Evolutionary conservation across 1,140 invertebrate species (phyloP).

Genomic region (Formica selysi): DNA sequence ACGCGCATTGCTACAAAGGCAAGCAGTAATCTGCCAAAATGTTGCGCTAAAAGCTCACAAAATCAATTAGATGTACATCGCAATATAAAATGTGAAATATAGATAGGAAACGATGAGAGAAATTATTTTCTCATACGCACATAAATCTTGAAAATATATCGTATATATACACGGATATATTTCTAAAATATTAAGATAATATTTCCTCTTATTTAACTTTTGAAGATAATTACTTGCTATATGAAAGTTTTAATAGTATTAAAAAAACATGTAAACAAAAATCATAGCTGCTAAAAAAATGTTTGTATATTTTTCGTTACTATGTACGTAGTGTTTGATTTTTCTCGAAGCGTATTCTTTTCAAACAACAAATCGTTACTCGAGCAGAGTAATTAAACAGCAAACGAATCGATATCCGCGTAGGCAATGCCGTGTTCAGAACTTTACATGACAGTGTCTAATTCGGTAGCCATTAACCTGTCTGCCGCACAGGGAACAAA

Average conservation of each 20-base stretch:
- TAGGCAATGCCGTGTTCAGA: conserved; percentile 30
- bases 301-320: neutral
- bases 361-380: neutral
- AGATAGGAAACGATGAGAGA: neutral
- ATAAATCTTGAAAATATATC: neutral
- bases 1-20: neutral
- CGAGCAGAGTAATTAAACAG: conserved; percentile 33
- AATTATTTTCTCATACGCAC: neutral
- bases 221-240: neutral
- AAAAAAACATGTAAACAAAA: neutral
- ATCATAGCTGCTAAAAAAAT: neutral
- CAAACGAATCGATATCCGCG: conserved; percentile 29
- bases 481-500: conserved; percentile 66
- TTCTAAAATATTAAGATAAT: neutral
- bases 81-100: conserved; percentile 9
- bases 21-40: conserved; percentile 10
- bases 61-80: neutral
- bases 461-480: conserved; percentile 66
- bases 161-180: neutral
- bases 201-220: neutral
- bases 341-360: conserved; percentile 9
- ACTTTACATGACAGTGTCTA: conserved; percentile 47
- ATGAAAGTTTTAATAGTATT: neutral
- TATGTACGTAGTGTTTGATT: neutral
- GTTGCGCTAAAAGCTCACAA: neutral